Evolutionary conservation across 2,888 invertebrate species (phyloP), one percentile per base, ranked within the genome.

Genomic region (Doris montereyensis): DNA sequence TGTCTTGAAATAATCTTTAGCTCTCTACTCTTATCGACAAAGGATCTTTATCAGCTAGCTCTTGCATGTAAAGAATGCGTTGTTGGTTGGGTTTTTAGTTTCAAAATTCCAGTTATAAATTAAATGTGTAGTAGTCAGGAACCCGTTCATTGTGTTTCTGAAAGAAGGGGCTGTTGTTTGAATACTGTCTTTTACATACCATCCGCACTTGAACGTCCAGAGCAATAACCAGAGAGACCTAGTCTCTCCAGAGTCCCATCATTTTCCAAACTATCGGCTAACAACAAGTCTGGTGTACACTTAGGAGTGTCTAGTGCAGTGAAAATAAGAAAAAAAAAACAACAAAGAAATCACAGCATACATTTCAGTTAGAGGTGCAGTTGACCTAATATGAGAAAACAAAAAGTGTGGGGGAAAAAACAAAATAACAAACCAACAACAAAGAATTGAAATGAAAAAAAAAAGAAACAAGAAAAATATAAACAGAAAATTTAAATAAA

Each of bases 191-290:
- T n/a, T n/a, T n/a, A n/a, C n/a, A n/a, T n/a, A n/a, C n/a, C 79
- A 81, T 79, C 81, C 65, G 75, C 35, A 60, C 72, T 79, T 10
- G 79, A 80, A 10, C 58, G 65, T 10, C 77, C 71, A 32, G 79
- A 78, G 41, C 34, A 52, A 26, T 52, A 17, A 62, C 32, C 57
- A 57, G 35, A 32, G 34, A 65, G 73, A 26, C 68, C 58, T 17
- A 72, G 57, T 24, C 24, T 70, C 26, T 79, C 77, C 76, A 35
- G 67, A 17, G 65, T 75, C 35, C 26, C 75, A 32, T 81, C 80
- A 0, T 52, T 65, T 1, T 78, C 81, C 70, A 75, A 35, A 67
- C 57, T 67, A 75, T 58, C 57, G 34, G 41, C 75, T 58, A 78
- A 62, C 32, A 78, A 62, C 32, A 41, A 32, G 35, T 81, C 81